Base-by-base conservation (phyloP, 2,113 vertebrate species). In the Archocentrus centrarchus region DNA sequence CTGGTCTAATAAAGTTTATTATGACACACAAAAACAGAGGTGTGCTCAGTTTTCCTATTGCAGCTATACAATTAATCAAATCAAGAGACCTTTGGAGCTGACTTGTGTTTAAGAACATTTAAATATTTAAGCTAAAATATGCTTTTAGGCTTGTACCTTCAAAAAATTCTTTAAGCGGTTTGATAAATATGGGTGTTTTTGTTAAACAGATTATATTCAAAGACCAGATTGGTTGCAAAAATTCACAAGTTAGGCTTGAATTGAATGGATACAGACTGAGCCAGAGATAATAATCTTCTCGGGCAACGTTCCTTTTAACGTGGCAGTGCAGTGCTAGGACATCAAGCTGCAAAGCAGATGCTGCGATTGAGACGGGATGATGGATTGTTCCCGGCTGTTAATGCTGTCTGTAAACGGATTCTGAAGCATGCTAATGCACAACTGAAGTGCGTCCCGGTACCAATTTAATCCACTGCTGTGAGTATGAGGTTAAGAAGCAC, bases 41-140 rank as follows among this genome's bases (percentile, higher is more conserved):
- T 11, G 44, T 53, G 27, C 66, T 32, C 66, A 53, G 0, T 35
- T 70, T 53, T 20, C 53, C 27, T 17, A 53, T 44, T 32, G 0
- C 0, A 32, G 30, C 30, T 50, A 1, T 0, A 0, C 10, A 53
- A 14, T 32, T 32, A 32, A 0, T 7, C 27, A 73, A 73, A 53
- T 73, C 24, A 73, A 73, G 66, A 73, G 17, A 5, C 27, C 1
- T 14, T 4, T 53, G 44, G 18, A 53, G 44, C 24, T 30, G 30
- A 4, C 53, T 6, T 53, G 1, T 47, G 44, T 5, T 73, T 13
- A 53, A 32, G 44, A 13, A n/a, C 24, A 14, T 53, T 73, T 73
- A 32, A 53, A 35, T 35, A 35, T 35, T 7, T n/a, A 32, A 17
- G 44, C 53, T 30, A 53, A 53, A 73, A 17, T 20, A 32, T 32